phyloP scores from a whole-genome alignment of 2,113 vertebrate species.

The Scopus umbretta region DNA sequence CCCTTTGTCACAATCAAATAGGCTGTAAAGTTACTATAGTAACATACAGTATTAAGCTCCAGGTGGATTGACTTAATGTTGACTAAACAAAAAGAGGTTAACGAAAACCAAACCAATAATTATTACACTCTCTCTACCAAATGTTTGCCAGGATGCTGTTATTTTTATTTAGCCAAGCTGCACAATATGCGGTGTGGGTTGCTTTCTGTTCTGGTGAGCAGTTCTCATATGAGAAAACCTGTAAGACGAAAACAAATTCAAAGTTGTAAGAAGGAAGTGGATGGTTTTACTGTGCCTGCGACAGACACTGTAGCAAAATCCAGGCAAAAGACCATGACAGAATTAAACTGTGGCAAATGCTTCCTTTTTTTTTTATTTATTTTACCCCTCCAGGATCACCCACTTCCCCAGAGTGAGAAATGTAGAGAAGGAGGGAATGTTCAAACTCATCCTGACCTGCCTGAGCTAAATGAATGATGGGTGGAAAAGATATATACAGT shows the following conservation, averaged over 20 bases:
- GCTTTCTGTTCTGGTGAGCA: neutral
- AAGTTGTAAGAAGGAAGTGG: neutral
- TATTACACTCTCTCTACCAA: slow-evolving; percentile 62
- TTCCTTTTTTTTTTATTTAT: neutral
- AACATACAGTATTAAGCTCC: slow-evolving; percentile 82
- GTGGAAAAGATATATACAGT: neutral
- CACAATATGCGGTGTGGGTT: neutral
- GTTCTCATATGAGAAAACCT: neutral
- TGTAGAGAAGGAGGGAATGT: neutral
- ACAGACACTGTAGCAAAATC: neutral
- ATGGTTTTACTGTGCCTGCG: neutral
- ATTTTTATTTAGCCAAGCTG: slow-evolving; percentile 50
- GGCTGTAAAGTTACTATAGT: slow-evolving; percentile 89
- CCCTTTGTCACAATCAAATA: slow-evolving; percentile 85
- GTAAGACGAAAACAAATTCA: neutral
- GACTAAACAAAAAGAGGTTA: slow-evolving; percentile 76
- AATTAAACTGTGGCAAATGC: neutral
- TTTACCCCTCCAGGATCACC: neutral
- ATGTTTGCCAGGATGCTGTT: slow-evolving; percentile 64
- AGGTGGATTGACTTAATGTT: slow-evolving; percentile 86
- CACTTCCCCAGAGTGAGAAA: neutral
- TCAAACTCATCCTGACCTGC: neutral
- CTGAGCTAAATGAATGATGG: neutral
- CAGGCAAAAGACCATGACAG: neutral
- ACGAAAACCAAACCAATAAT: slow-evolving; percentile 75